A percentile compares a stretch with the other conserved stretches of the same genome.
These are phyloP conservation scores for Scartelaos histophorus DNA, from an alignment of 2,113 vertebrate species.

Conservation along the genomic window DNA sequence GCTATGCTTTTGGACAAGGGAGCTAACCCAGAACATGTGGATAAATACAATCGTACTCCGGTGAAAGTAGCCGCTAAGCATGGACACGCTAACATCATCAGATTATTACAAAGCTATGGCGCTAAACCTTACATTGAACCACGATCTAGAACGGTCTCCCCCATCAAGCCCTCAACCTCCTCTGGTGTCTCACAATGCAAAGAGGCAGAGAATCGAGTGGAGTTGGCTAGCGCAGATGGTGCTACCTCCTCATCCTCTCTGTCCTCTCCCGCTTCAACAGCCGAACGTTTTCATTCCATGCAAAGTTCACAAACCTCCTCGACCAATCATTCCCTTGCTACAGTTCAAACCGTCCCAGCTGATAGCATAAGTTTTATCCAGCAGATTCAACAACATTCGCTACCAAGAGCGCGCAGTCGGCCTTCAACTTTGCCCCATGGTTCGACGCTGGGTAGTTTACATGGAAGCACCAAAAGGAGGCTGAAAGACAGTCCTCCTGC, in stretches of 20 bases:
- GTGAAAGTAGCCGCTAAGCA: slow-evolving; percentile 77
- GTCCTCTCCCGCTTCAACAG: slow-evolving; percentile 74
- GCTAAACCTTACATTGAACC: slow-evolving; percentile 66
- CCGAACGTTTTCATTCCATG: slow-evolving; percentile 73
- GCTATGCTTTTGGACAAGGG: slow-evolving; percentile 75
- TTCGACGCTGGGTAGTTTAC: slow-evolving; percentile 59
- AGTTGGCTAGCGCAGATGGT: slow-evolving; percentile 10
- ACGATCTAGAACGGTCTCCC: slow-evolving; percentile 40
- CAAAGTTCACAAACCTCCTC: slow-evolving; percentile 78
- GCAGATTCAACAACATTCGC: slow-evolving; percentile 80
- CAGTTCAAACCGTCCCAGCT: slow-evolving; percentile 76
- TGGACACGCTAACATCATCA: slow-evolving; percentile 69
- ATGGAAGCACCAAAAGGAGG: slow-evolving; percentile 58
- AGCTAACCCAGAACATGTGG: slow-evolving; percentile 74
- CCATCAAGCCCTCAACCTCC: slow-evolving; percentile 40
- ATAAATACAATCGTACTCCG: slow-evolving; percentile 78
- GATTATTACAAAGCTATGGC: slow-evolving; percentile 74
- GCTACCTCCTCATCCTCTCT: slow-evolving; percentile 65
- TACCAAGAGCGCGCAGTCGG: slow-evolving; percentile 77
- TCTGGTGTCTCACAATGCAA: slow-evolving; percentile 52
- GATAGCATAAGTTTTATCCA: slow-evolving; percentile 81
- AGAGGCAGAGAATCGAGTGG: slow-evolving; percentile 19
- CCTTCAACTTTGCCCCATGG: slow-evolving; percentile 70
- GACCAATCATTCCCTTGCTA: slow-evolving; percentile 77
- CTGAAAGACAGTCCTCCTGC: slow-evolving; percentile 49